A percentile compares a stretch with the other conserved stretches of the same genome.
Conservation (phyloP, 2,113 vertebrate genomes). For the Gasterosteus aculeatus region DNA sequence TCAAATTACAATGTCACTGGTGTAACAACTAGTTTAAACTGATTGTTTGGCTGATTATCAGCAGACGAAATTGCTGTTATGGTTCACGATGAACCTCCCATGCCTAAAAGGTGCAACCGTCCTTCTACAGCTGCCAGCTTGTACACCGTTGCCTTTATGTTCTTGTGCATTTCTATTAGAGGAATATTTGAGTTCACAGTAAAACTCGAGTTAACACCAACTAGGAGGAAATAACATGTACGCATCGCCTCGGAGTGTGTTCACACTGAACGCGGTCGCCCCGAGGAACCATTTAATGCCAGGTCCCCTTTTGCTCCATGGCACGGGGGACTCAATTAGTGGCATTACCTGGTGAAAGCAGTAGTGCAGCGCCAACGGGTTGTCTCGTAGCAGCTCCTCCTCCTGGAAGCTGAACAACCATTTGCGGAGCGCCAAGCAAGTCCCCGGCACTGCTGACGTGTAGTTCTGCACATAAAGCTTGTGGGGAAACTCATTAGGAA, state of each 20-base stretch:
- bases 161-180: slow-evolving; percentile 23
- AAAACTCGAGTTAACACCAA: too few relatives aligned
- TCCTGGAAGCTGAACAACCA: slow-evolving; percentile 97
- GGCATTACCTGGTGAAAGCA: slow-evolving; percentile 93
- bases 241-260: background rate
- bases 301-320: slow-evolving; percentile 1
- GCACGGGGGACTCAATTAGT: slow-evolving; percentile 15
- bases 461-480: slow-evolving; percentile 99
- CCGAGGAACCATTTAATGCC: background rate
- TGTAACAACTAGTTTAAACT: background rate
- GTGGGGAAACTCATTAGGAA: slow-evolving; percentile 97
- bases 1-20: background rate
- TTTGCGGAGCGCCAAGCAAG: slow-evolving; percentile 92
- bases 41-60: background rate
- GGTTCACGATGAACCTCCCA: slow-evolving; percentile 17
- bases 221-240: background rate
- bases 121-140: slow-evolving; percentile 19
- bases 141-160: slow-evolving; percentile 13
- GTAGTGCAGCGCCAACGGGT: slow-evolving; percentile 91
- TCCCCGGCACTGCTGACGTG: slow-evolving; percentile 94
- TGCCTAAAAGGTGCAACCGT: slow-evolving; percentile 35
- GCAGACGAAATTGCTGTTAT: background rate
- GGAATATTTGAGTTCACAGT: slow-evolving; percentile 15
- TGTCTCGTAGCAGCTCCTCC: slow-evolving; percentile 92
- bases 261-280: background rate